Evolutionary conservation across 2,888 invertebrate genomes (phyloP).

Genomic region (Dexiosoma caninum): DNA sequence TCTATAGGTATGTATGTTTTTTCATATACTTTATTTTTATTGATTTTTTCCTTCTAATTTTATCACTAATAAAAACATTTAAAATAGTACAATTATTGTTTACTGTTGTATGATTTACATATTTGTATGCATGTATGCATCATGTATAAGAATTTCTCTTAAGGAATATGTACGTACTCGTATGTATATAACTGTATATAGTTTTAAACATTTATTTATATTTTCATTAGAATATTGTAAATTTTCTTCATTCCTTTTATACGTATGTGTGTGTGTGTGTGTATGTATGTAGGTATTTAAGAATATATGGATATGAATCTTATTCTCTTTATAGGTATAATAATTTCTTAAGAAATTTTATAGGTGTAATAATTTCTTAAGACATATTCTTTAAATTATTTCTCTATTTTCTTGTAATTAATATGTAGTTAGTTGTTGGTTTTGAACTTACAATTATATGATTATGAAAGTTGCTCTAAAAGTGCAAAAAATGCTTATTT

Average conservation of each 20-base stretch:
- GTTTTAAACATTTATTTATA: too few relatives aligned
- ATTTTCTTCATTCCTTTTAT: too few relatives aligned
- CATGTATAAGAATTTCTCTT: slow-evolving; percentile 19
- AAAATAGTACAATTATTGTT: slow-evolving; percentile 56
- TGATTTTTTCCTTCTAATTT: slow-evolving; percentile 29
- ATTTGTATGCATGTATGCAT: too few relatives aligned
- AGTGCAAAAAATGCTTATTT: slow-evolving; percentile 44
- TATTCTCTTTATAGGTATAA: not conserved
- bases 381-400: not conserved
- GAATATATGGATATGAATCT: not conserved
- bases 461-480: slow-evolving; percentile 34
- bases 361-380: slow-evolving; percentile 22
- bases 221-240: too few relatives aligned
- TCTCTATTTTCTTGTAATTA: not conserved
- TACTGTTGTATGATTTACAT: slow-evolving; percentile 22
- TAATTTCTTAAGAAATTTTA: slow-evolving; percentile 30
- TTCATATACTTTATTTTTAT: slow-evolving; percentile 38
- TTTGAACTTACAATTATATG: slow-evolving; percentile 23
- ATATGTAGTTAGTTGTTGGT: slow-evolving; percentile 34
- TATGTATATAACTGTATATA: not conserved
- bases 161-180: slow-evolving; percentile 32
- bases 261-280: not conserved
- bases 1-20: not conserved
- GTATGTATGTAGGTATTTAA: not conserved
- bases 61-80: slow-evolving; percentile 62